These are phyloP conservation scores for Megaceryle torquata DNA, from an alignment of 2,113 vertebrate species.

Conservation along the genomic window DNA sequence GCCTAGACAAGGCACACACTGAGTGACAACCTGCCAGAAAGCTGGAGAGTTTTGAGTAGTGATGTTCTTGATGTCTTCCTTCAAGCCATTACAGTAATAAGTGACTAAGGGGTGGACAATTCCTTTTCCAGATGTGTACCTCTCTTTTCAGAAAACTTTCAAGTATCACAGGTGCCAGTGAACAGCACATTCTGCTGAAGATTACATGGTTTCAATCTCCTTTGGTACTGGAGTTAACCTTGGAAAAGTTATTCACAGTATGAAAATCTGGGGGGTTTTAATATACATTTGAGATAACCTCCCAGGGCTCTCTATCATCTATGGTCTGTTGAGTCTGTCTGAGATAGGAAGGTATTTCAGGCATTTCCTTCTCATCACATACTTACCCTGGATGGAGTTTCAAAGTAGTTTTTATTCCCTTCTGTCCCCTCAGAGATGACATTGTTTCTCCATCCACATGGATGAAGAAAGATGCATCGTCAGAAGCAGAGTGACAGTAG, in stretches of 20 bases:
- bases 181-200: not conserved
- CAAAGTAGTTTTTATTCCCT: not conserved
- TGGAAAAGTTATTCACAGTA: not conserved
- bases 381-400: not conserved
- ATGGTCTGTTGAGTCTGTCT: not conserved
- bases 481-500: not conserved
- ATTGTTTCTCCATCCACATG: not conserved
- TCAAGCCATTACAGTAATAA: rapidly evolving
- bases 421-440: not conserved
- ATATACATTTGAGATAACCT: not conserved
- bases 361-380: not conserved
- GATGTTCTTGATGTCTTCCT: not conserved
- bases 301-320: rapidly evolving
- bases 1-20: not conserved
- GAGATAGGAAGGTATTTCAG: not conserved
- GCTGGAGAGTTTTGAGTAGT: not conserved
- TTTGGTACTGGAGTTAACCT: not conserved
- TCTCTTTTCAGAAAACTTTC: not conserved
- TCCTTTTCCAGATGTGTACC: not conserved
- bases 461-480: not conserved
- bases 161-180: not conserved
- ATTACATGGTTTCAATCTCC: not conserved
- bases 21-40: not conserved
- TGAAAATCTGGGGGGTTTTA: not conserved
- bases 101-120: not conserved